Base-by-base conservation (phyloP, 2,888 invertebrate genomes). In the Tipula lateralis region DNA sequence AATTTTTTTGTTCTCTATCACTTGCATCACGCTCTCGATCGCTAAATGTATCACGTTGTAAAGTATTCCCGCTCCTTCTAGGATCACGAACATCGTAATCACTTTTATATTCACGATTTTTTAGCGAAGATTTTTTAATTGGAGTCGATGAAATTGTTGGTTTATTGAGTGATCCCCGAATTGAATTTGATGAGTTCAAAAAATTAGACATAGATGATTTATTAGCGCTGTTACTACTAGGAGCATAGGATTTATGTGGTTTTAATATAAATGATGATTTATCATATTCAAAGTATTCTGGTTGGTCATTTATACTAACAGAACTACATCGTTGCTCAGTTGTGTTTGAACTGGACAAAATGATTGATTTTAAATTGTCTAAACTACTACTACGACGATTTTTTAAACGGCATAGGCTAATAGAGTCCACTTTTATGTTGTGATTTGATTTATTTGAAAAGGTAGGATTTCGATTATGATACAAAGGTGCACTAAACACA, bases 171-270 rank as follows among this genome's bases (percentile, higher is more conserved):
- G 89, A 88, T 87, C 87, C 88, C 88, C 88, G 88, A 88, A 88
- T 88, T 86, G 88, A 85, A 87, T 87, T 87, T 88, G 89, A 89
- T 91, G 92, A 89, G 91, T 92, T 91, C 92, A 92, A 93, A 91
- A 92, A 90, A 91, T 92, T 91, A 92, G 92, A 93, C 66, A 66
- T 66, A 66, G 66, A 24, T 91, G 92, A 89, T 89, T 89, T 89
- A 90, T 90, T 90, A 90, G 91, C 90, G 91, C 91, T 91, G 91
- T 91, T 91, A 91, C 92, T 93, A 93, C 92, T 91, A 89, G 91
- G 90, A 90, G 89, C 90, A 91, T 91, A 91, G 88, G 83, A 12
- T 80, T 29, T 84, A 16, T 29, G 30, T 29, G 83, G 29, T 66
- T 29, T 39, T 84, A 85, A n/a, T 16, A 16, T 50, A 66, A 84